phyloP scores from a whole-genome alignment of 1,140 invertebrate species.

The Tetragonula clypearis region DNA sequence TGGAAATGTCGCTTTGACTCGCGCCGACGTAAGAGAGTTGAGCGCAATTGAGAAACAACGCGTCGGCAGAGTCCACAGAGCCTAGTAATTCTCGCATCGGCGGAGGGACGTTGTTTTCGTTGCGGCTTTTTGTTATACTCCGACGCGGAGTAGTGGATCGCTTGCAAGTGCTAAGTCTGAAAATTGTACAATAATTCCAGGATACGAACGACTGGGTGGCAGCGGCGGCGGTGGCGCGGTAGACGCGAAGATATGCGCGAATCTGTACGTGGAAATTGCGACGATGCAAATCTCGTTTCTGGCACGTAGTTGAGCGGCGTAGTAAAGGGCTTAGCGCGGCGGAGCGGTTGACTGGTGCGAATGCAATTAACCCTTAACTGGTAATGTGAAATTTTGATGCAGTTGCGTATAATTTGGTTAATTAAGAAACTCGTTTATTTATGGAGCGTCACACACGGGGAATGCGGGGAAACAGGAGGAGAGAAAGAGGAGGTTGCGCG shows the following conservation, averaged over 20 bases:
- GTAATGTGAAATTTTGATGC: conserved; percentile 67
- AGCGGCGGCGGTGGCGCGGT: background rate
- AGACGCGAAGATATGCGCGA: conserved; percentile 34
- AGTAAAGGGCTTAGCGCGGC: conserved; percentile 60
- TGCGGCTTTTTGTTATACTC: background rate
- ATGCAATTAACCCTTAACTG: conserved; percentile 68
- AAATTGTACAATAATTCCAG: conserved; percentile 31
- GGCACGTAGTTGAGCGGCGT: conserved; percentile 63
- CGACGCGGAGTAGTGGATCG: background rate
- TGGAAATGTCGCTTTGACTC: background rate
- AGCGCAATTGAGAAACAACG: background rate
- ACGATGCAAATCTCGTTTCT: conserved; percentile 66
- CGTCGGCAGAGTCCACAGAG: background rate
- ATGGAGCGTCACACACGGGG: background rate
- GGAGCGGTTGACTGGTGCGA: conserved; percentile 63
- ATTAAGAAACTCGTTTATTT: conserved; percentile 65
- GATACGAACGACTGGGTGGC: conserved; percentile 1
- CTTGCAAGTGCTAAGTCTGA: background rate
- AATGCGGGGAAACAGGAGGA: conserved; percentile 21
- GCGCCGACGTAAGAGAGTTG: background rate
- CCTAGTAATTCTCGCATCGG: background rate
- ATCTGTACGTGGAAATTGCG: conserved; percentile 64
- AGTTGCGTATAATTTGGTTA: conserved; percentile 66
- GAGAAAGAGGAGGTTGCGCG: background rate
- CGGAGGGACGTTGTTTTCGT: background rate